These are phyloP conservation scores for Mungos mungo DNA, from an alignment of 2,113 vertebrate genomes.

Conservation along the genomic window DNA sequence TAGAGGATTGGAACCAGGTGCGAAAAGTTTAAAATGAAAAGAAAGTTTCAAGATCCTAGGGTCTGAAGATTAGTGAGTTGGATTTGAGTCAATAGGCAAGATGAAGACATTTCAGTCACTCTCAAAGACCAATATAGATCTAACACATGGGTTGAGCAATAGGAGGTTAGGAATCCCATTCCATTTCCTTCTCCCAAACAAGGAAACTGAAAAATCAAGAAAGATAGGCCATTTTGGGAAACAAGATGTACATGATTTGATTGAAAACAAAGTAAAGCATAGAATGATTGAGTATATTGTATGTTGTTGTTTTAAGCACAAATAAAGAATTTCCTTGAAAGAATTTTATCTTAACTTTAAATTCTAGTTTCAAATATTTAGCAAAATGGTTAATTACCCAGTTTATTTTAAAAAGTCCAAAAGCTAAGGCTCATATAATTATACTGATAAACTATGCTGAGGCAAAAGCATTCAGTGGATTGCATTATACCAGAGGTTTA, in stretches of 20 bases:
- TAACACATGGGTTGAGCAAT: not conserved
- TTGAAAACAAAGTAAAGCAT: not conserved
- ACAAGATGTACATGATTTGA: not conserved
- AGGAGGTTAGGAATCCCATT: not conserved
- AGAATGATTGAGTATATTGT: not conserved
- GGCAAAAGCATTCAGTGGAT: not conserved
- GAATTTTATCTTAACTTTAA: not conserved
- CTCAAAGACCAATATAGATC: not conserved
- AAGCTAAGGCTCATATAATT: not conserved
- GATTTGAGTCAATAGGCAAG: not conserved
- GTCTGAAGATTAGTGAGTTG: not conserved
- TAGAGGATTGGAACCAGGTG: not conserved
- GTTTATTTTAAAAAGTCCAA: not conserved
- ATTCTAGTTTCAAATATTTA: not conserved
- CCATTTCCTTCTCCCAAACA: not conserved
- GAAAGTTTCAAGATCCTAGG: not conserved
- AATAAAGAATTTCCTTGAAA: not conserved
- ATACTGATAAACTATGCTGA: not conserved
- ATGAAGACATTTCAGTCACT: not conserved
- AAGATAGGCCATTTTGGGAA: not conserved
- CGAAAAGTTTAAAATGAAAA: not conserved
- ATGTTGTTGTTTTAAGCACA: not conserved
- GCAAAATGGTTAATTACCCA: conserved; percentile 6
- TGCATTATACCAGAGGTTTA: not conserved
- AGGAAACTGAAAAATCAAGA: not conserved